These are phyloP conservation scores for Merops nubicus DNA, from an alignment of 2,113 vertebrate genomes.

Conservation along the genomic window DNA sequence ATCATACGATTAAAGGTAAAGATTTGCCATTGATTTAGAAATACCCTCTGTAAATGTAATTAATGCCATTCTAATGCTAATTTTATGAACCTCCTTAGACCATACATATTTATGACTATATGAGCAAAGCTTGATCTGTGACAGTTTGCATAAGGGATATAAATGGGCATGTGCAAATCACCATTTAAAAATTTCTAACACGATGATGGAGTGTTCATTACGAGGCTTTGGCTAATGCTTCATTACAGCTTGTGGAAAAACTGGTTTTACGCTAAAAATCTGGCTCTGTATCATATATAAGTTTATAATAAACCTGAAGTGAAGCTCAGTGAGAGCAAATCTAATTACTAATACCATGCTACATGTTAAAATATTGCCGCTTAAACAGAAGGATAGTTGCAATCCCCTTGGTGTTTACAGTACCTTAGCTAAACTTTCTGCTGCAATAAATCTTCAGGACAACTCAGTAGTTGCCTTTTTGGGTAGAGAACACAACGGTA, in stretches of 20 bases:
- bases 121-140: not conserved
- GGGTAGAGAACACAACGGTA: not conserved
- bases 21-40: not conserved
- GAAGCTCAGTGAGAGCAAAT: not conserved
- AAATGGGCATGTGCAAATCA: not conserved
- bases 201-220: not conserved
- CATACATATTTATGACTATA: not conserved
- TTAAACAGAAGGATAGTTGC: not conserved
- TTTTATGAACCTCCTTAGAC: not conserved
- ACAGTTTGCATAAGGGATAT: not conserved
- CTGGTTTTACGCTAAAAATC: not conserved
- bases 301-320: not conserved
- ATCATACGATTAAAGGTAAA: not conserved
- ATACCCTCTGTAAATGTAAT: not conserved
- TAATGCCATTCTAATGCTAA: not conserved
- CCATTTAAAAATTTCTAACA: not conserved
- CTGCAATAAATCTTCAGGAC: not conserved
- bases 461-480: not conserved
- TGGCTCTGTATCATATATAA: fast-evolving
- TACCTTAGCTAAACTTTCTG: not conserved
- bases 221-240: not conserved
- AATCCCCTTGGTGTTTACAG: not conserved
- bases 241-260: not conserved
- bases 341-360: not conserved
- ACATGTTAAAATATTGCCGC: not conserved